Conservation (phyloP, 2,797 vertebrate genomes). For the Neolamprologus multifasciatus region DNA sequence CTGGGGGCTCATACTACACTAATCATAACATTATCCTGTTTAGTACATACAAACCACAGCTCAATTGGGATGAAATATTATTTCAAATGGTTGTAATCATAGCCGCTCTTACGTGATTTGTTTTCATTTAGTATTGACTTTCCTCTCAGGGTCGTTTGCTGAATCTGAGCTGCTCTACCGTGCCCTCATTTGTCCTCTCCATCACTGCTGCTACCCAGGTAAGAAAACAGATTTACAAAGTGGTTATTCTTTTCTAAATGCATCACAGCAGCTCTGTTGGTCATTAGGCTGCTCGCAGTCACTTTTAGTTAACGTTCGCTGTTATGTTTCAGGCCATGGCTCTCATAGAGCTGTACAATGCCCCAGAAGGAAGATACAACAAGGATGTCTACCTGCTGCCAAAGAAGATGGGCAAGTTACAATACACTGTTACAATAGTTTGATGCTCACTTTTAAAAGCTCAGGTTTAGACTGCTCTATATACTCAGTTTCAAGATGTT, state of each 20-base stretch:
- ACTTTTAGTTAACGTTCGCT: neutral
- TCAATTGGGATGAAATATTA: neutral
- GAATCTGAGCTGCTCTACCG: slow-evolving; percentile 93
- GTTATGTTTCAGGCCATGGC: slow-evolving; percentile 81
- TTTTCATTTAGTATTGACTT: neutral
- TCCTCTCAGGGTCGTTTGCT: slow-evolving; percentile 83
- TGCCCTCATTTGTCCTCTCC: slow-evolving; percentile 90
- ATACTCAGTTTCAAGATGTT: neutral
- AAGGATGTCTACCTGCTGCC: slow-evolving; percentile 90
- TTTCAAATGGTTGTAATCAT: neutral
- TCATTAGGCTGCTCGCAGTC: neutral
- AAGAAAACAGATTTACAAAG: neutral
- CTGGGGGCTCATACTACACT: neutral
- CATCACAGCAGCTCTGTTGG: neutral
- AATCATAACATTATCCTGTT: neutral
- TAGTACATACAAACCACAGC: neutral
- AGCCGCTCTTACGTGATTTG: neutral
- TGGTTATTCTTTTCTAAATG: neutral
- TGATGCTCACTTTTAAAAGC: neutral
- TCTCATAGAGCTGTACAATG: slow-evolving; percentile 75
- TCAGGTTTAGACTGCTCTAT: neutral
- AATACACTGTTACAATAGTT: neutral
- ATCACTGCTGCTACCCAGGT: slow-evolving; percentile 93
- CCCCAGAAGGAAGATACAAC: slow-evolving; percentile 89
- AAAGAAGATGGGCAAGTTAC: slow-evolving; percentile 88